Evolutionary conservation across 2,888 invertebrate genomes (phyloP), one percentile per base, ranked within the genome.

Genomic region (Tachina grossa): DNA sequence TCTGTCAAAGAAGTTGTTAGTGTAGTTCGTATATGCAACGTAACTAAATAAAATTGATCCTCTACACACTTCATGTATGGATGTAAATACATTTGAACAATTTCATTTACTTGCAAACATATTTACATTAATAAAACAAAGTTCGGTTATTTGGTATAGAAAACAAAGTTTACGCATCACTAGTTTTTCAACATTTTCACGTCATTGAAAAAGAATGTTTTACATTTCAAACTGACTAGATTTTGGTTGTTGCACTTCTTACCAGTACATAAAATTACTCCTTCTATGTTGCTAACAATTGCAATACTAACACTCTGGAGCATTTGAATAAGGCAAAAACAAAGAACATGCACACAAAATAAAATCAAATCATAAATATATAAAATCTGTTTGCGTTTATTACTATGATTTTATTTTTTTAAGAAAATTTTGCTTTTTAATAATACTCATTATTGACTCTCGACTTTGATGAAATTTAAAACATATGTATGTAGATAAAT

Each of bases 101-200:
- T 19, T 68, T 43, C 31, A 31, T 47, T 4, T 47, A 5, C 31
- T 16, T n/a, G 10, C 31, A 45, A 63, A 43, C 43, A 19, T 43
- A 45, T 47, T 39, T n/a, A 39, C n/a, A n/a, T 0, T 2, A n/a
- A 10, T 14, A 75, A 45, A 53, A 53, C n/a, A 65, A 61, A 55
- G n/a, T 53, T 13, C 2, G 45, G 53, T 53, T 53, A 49, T 65
- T 72, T 49, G 8, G 39, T 63, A 16, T 22, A 49, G 47, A 72
- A 80, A 72, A 80, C 11, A 16, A 72, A 57, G 79, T 74, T 79
- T 83, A 9, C 57, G 68, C 85, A 69, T 85, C 75, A 84, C 61
- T 80, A 71, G 63, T 71, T 76, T 72, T 72, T 19, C 16, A 80
- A 72, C 55, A 80, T 80, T 80, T 72, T 53, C 76, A 76, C 53